Base-by-base conservation (phyloP, 2,888 invertebrate species). In the Leptothorax acervorum region DNA sequence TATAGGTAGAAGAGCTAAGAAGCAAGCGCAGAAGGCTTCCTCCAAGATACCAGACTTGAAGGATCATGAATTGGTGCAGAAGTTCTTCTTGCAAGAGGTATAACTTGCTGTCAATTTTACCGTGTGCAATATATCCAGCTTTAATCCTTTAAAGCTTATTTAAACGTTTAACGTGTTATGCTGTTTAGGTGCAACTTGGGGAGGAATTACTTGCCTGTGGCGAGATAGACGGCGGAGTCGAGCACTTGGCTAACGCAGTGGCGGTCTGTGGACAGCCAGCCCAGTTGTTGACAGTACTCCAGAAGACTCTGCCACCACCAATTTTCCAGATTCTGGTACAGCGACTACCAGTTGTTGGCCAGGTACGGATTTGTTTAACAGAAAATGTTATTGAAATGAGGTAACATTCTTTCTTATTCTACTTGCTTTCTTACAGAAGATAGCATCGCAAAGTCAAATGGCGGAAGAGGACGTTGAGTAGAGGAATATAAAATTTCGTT, bases 181-280 rank as follows among this genome's bases (percentile, higher is more conserved):
- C 60, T 73, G 63, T 12, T 23, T 95, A 98, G 96, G 98, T 99
- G 88, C 99, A 99, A 95, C 95, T 98, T 74, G 99, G 99, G 63
- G 99, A 99, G 95, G 98, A 98, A 93, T 95, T 99, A 86, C 95
- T 99, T 91, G 97, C 97, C 18, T 96, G 96, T n/a, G 98, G 98
- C 18, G 97, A 98, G 93, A 95, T 98, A 86, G 98, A 99, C 89
- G 97, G 97, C 66, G 99, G 99, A 55, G 98, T 99, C 74, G 99
- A 99, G 95, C 99, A 99, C 95, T 96, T 99, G 90, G 98, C 98
- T 63, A 99, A 99, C 95, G 99, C 99, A 11, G 98, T 99, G n/a
- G 98, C 99, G 4, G 98, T 99, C 42, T 99, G 99, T 94, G 99
- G 99, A 15, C 99, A 99, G 95, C 98, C 99, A 0, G 97, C 97